Conservation (phyloP, 2,888 invertebrate genomes). For the Erynnis tages region DNA sequence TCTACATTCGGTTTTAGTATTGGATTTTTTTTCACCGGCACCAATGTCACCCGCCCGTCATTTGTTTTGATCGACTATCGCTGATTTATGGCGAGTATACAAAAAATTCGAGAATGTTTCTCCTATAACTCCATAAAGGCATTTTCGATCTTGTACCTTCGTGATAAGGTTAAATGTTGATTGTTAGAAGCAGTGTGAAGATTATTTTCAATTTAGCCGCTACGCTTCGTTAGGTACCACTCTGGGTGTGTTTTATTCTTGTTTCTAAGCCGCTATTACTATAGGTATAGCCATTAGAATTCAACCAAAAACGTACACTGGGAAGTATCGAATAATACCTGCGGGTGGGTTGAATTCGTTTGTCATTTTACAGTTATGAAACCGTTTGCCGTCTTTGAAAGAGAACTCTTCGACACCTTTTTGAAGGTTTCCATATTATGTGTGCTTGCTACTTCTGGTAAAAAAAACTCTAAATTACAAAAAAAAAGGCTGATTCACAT, state of each 20-base stretch:
- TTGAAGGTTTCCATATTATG: too few species aligned
- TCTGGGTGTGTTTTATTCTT: not conserved
- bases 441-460: too few species aligned
- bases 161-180: not conserved
- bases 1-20: not conserved
- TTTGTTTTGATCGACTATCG: constrained; percentile 1
- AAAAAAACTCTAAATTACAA: too few species aligned
- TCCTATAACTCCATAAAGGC: not conserved
- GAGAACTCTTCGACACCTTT: too few species aligned
- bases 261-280: too few species aligned
- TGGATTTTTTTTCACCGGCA: not conserved
- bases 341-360: too few species aligned
- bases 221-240: not conserved
- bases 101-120: constrained; percentile 5
- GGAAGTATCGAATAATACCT: too few species aligned
- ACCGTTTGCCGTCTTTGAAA: too few species aligned
- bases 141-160: not conserved
- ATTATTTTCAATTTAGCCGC: not conserved
- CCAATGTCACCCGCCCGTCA: not conserved
- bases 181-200: not conserved
- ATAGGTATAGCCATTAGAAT: too few species aligned
- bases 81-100: constrained; percentile 1
- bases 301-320: too few species aligned
- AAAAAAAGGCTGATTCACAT: too few species aligned
- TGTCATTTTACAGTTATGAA: too few species aligned